Evolutionary conservation across 2,888 invertebrate species (phyloP).

Genomic region (Dynastes tityus): DNA sequence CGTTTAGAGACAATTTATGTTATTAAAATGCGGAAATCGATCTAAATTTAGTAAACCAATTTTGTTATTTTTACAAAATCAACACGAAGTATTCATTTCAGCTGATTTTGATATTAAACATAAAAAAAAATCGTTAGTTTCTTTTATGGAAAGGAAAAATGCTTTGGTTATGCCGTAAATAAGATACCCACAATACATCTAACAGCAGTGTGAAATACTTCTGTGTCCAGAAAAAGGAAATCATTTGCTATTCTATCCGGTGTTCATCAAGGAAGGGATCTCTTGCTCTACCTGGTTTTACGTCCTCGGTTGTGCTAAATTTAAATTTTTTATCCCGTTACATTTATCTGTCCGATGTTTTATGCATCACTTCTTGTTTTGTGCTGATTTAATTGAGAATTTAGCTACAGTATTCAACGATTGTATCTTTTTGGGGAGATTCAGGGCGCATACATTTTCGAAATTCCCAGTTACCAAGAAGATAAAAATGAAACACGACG

Average conservation of each 20-base stretch:
- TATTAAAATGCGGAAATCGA: not conserved
- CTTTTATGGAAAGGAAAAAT: not conserved
- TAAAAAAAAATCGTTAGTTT: not conserved
- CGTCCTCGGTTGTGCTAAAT: not conserved
- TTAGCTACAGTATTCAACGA: not conserved
- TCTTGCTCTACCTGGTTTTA: slow-evolving; percentile 12
- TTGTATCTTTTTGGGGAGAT: too few relatives aligned
- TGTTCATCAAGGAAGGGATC: slow-evolving; percentile 9
- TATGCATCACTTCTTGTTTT: slow-evolving; percentile 14
- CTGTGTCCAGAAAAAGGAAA: slow-evolving; percentile 3
- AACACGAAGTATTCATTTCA: too few relatives aligned
- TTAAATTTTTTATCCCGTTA: slow-evolving; percentile 32
- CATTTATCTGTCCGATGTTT: slow-evolving; percentile 22
- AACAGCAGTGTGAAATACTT: not conserved
- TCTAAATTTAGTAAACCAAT: too few relatives aligned
- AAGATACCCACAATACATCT: not conserved
- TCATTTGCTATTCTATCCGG: slow-evolving; percentile 12
- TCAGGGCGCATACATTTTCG: too few relatives aligned
- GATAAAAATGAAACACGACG: too few relatives aligned
- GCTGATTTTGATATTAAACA: too few relatives aligned
- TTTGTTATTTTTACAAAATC: too few relatives aligned
- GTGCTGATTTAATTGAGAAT: slow-evolving; percentile 29
- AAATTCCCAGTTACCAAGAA: too few relatives aligned
- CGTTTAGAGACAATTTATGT: not conserved
- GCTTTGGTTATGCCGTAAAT: not conserved